Conservation (phyloP, 2,113 vertebrate genomes). For the Ceuthmochares aereus region DNA sequence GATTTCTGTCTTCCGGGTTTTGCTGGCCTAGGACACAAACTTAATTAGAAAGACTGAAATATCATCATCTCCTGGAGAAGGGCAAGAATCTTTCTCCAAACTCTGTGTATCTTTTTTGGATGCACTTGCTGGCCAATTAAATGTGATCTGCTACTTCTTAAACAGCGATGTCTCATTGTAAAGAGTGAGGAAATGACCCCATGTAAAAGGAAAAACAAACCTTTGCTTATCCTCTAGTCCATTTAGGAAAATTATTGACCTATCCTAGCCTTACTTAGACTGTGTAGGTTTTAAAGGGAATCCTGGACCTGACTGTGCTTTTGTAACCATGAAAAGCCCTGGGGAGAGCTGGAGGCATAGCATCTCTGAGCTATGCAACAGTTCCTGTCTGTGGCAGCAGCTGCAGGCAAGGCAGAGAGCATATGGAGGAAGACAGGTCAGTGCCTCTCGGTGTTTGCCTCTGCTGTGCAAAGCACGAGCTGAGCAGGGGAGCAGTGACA, state of each 20-base stretch:
- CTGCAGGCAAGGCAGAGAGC: background rate
- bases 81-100: background rate
- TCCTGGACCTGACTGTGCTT: background rate
- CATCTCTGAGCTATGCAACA: rapidly evolving
- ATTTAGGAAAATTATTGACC: background rate
- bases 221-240: background rate
- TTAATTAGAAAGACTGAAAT: slow-evolving; percentile 56
- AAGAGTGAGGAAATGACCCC: background rate
- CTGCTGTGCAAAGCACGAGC: background rate
- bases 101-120: slow-evolving; percentile 4
- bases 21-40: slow-evolving; percentile 26
- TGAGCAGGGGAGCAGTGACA: background rate
- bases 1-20: slow-evolving; percentile 44
- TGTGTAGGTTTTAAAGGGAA: background rate
- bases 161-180: background rate
- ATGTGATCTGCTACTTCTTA: background rate
- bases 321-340: background rate
- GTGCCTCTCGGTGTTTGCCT: background rate
- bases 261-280: background rate
- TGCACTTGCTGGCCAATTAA: background rate
- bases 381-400: background rate
- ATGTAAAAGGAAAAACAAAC: background rate
- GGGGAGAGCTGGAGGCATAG: background rate
- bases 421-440: background rate
- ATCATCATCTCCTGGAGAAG: slow-evolving; percentile 53